These are phyloP conservation scores for Philereme vetulata DNA, from an alignment of 2,888 invertebrate species.

Conservation along the genomic window DNA sequence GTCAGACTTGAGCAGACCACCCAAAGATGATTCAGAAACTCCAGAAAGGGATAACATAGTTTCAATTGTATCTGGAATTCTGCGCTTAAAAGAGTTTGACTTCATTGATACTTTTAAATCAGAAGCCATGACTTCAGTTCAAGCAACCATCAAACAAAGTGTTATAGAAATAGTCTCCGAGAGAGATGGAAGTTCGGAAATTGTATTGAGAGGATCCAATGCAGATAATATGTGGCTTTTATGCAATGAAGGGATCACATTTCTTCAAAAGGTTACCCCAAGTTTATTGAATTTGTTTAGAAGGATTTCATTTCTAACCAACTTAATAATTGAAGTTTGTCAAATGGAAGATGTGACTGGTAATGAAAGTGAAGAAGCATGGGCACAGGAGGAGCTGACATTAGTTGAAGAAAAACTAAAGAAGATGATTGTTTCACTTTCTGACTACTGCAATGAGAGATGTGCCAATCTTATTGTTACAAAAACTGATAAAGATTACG, in stretches of 20 bases:
- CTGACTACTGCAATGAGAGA: conserved; percentile 96
- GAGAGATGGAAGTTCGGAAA: conserved; percentile 74
- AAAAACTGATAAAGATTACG: conserved; percentile 87
- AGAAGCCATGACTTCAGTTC: conserved; percentile 94
- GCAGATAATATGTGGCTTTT: conserved; percentile 81
- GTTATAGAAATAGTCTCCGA: conserved; percentile 88
- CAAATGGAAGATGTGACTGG: conserved; percentile 84
- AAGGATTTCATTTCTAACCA: conserved; percentile 89
- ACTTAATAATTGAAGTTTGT: conserved; percentile 90
- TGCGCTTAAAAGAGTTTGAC: conserved; percentile 93
- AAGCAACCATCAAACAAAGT: conserved; percentile 94
- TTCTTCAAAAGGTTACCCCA: conserved; percentile 86
- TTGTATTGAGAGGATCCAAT: conserved; percentile 73
- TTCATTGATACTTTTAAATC: conserved; percentile 94
- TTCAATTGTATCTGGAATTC: conserved; percentile 94
- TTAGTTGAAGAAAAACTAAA: conserved; percentile 88
- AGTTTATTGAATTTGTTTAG: conserved; percentile 87
- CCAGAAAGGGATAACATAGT: conserved; percentile 93
- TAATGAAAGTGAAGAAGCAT: conserved; percentile 86
- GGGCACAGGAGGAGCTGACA: conserved; percentile 87
- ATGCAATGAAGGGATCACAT: conserved; percentile 87
- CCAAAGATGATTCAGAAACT: conserved; percentile 81
- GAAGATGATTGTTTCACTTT: conserved; percentile 91
- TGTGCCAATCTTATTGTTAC: conserved; percentile 94
- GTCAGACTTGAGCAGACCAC: conserved; percentile 94